Conservation (phyloP, 2,113 vertebrate genomes). For the Oncorhynchus nerka region DNA sequence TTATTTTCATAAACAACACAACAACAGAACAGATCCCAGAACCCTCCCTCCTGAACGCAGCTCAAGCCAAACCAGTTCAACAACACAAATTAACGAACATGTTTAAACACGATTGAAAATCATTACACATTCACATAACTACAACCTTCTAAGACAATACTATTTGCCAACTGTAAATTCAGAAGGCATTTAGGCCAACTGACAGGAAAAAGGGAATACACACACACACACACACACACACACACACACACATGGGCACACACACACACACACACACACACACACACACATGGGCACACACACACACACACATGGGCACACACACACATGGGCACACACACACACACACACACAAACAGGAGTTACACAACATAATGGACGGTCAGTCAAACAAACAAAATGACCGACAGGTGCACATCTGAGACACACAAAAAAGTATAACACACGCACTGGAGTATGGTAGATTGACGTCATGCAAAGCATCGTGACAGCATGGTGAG, state of each 20-base stretch:
- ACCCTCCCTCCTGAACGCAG: neutral
- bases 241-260: too few species aligned
- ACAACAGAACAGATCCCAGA: neutral
- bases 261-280: too few species aligned
- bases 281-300: too few species aligned
- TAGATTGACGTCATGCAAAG: neutral
- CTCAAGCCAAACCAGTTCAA: neutral
- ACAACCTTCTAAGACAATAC: neutral
- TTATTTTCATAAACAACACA: neutral
- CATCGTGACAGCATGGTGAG: slow-evolving; percentile 49
- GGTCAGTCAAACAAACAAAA: neutral
- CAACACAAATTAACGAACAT: neutral
- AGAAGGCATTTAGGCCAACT: neutral
- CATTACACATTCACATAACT: neutral
- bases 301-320: too few species aligned
- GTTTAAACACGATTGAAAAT: neutral
- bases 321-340: neutral
- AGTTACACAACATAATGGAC: neutral
- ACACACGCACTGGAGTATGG: neutral
- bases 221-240: neutral
- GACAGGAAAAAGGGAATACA: neutral
- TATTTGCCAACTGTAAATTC: too few species aligned
- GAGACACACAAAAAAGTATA: neutral
- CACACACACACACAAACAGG: neutral
- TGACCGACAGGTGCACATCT: neutral